Conservation (phyloP, 2,113 vertebrate species). For the Neoarius graeffei region DNA sequence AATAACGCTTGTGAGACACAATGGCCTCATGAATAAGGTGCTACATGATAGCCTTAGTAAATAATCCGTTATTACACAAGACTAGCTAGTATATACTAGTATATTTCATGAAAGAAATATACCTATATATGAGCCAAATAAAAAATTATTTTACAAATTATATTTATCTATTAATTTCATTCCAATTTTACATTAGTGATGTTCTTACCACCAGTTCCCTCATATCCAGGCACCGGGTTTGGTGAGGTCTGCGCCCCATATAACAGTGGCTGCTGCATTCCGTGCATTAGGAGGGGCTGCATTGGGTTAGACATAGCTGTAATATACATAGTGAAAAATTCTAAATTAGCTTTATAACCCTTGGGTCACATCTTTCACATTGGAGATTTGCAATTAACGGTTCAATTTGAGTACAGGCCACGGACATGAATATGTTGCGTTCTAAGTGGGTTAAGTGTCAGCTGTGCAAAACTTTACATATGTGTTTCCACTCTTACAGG, state of each 20-base stretch:
- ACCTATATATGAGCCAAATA: neutral
- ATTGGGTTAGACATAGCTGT: conserved; percentile 1
- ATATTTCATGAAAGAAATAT: neutral
- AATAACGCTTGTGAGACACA: neutral
- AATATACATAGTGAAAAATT: neutral
- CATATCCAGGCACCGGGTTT: neutral
- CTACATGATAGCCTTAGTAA: neutral
- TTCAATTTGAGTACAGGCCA: neutral
- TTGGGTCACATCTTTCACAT: neutral
- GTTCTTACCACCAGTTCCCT: conserved; percentile 10
- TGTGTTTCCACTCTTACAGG: neutral
- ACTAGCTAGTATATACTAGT: neutral
- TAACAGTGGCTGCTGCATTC: neutral
- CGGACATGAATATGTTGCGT: neutral
- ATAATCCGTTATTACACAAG: neutral
- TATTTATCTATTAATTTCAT: neutral
- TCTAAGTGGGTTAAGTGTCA: neutral
- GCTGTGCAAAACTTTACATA: neutral
- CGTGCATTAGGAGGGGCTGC: neutral
- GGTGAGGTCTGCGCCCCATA: neutral
- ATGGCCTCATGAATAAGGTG: neutral
- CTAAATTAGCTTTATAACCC: neutral
- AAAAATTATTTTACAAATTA: neutral
- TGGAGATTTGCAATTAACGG: neutral
- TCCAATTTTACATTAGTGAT: neutral